phyloP scores from a whole-genome alignment of 2,888 invertebrate genomes.

The Rhaphigaster nebulosa region DNA sequence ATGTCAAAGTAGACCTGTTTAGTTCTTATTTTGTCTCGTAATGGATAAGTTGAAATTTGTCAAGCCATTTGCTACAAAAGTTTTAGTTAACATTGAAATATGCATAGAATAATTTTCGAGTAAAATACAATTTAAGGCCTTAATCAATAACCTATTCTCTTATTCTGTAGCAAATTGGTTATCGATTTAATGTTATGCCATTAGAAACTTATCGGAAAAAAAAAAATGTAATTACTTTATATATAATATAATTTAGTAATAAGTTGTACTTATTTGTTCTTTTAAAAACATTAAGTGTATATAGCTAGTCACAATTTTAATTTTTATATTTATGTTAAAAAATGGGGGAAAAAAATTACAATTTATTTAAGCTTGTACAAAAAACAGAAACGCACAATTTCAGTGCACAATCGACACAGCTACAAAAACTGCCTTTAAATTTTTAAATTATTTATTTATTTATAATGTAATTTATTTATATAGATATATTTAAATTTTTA shows the following conservation, averaged over 20 bases:
- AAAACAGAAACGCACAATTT: slow-evolving; percentile 24
- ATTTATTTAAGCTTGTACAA: slow-evolving; percentile 50
- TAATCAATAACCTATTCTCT: not conserved
- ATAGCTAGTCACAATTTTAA: slow-evolving; percentile 58
- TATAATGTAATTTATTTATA: slow-evolving; percentile 49
- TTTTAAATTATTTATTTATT: slow-evolving; percentile 38
- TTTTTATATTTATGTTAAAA: slow-evolving; percentile 16
- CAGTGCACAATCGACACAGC: slow-evolving; percentile 45
- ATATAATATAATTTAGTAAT: slow-evolving; percentile 45
- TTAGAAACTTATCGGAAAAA: slow-evolving; percentile 34
- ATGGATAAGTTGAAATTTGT: not conserved
- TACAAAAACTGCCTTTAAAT: slow-evolving; percentile 56
- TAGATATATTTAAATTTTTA: slow-evolving; percentile 47
- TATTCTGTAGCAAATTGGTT: not conserved
- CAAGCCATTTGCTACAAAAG: slow-evolving; percentile 47
- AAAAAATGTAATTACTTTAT: not conserved
- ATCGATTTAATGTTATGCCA: slow-evolving; percentile 4
- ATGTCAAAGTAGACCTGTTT: slow-evolving; percentile 50
- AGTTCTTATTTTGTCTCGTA: not conserved
- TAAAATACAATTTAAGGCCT: not conserved
- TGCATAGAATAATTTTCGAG: no score
- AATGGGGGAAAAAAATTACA: not conserved
- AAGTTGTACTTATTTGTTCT: slow-evolving; percentile 51
- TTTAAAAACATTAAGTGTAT: slow-evolving; percentile 54
- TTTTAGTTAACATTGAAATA: not conserved